Base-by-base conservation (phyloP, 2,113 vertebrate genomes). In the Tachuris rubrigastra region DNA sequence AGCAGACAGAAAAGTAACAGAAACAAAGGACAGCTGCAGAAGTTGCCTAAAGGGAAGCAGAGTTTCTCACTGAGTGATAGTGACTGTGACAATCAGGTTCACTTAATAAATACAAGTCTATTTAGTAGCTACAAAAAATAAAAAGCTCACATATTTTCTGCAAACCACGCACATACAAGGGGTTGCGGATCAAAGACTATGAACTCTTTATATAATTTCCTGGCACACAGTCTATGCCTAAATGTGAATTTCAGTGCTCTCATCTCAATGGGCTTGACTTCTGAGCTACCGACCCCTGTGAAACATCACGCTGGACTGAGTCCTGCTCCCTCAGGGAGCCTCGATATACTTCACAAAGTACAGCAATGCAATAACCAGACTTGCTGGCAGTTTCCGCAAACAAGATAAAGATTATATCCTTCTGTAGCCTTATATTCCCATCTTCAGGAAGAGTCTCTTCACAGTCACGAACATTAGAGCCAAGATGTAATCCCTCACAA, bases 221-320 rank as follows among this genome's bases (percentile, higher is more conserved):
- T 89, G 86, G 79, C 89, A 86, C 52, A 72, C 12, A 67, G 86
- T 60, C 65, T 81, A 37, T 4, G 24, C 65, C 83, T 85, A 67
- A 84, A 95, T 47, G 73, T 74, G 89, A 93, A 85, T 87, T 92
- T 84, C 94, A 90, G 89, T 56, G 65, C 60, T 90, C 73, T 86
- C 76, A 78, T 89, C 80, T 85, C 60, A 84, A 56, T 13, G 39
- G 73, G 68, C 35, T 67, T 56, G 72, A 92, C 80, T 93, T 84
- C 68, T 80, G 55, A 96, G 95, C 50, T 72, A 44, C 65, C 33
- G 1, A 63, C 33, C 86, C 78, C 76, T 90, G 76, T 65, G 94
- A 93, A 95, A 89, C 80, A 84, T 35, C 95, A 72, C 1, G 6
- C 84, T 41, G 65, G 80, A 63, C 33, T 47, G 52, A 92, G 80